phyloP scores from a whole-genome alignment of 2,797 vertebrate species.

The Cyclopterus lumpus region DNA sequence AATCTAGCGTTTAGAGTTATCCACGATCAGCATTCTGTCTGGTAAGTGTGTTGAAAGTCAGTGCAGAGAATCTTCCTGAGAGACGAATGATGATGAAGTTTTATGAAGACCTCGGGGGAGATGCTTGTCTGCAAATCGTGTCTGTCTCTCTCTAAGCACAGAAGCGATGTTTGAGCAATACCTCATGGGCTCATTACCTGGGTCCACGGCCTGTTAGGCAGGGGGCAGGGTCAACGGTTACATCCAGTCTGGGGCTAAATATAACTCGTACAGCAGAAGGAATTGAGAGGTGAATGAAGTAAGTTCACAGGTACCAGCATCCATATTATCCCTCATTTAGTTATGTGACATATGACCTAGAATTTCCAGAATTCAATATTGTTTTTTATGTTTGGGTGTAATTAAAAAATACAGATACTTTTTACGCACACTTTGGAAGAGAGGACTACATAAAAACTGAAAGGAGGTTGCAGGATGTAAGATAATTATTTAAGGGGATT shows the following conservation, averaged over 20 bases:
- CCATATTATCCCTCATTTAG: background rate
- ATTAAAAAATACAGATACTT: background rate
- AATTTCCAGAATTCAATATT: background rate
- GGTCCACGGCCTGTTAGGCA: background rate
- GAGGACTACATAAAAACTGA: background rate
- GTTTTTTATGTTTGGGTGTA: background rate
- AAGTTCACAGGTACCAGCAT: background rate
- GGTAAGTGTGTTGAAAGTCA: background rate
- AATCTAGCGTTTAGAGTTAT: background rate
- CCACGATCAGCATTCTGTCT: background rate
- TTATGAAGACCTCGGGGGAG: background rate
- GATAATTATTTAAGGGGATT: background rate
- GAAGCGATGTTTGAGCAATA: constrained; percentile 3
- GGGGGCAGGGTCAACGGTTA: constrained; percentile 1
- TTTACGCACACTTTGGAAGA: background rate
- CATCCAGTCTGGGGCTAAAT: background rate
- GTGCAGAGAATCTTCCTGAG: background rate
- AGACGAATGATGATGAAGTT: constrained; percentile 19
- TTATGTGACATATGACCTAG: background rate
- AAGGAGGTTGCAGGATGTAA: background rate
- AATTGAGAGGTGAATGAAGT: background rate
- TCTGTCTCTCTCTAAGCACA: constrained; percentile 1
- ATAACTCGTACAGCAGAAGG: background rate
- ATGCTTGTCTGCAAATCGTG: background rate
- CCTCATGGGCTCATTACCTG: constrained; percentile 13